Base-by-base conservation (phyloP, 1,140 invertebrate species). In the Mamestra configurata region DNA sequence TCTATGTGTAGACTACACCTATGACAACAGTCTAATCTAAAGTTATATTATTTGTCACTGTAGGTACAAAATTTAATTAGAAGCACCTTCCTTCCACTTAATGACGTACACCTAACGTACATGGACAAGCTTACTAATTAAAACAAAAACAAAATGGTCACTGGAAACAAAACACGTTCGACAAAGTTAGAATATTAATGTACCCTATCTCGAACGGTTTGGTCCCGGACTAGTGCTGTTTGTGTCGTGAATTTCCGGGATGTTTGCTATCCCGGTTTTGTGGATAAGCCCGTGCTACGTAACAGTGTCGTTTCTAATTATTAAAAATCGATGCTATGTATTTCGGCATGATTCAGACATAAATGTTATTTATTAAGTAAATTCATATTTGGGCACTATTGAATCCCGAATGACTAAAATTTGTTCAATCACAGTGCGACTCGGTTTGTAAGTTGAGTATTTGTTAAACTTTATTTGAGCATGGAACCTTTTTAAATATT, bases 161-260 rank as follows among this genome's bases (percentile, higher is more conserved):
- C 76, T 79, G 83, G 80, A 88, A 89, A 89, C 86, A 89, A 87
- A 87, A 89, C 80, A 84, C 85, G 85, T 88, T 86, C 85, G 86
- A 88, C 86, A 83, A 82, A 89, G 83, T 89, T 91, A 86, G 86
- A 91, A 91, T 91, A 90, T 89, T 90, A 90, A 91, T 89, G 88
- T 84, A 82, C 79, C 82, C 80, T 78, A 81, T 57, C 80, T 78
- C 61, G 53, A 43, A 61, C 59, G 11, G 70, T 59, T 37, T 46
- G 40, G 59, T 46, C 57, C 37, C 35, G 15, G 13, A 49, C 37
- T 77, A 77, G 73, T 61, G 73, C 4, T 77, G 57, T 15, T 35
- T 22, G 53, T 40, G 31, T 59, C 53, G 40, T 53, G 20, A 51
- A 59, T 57, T 75, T 15, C 35, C 53, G 18, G 37, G 35, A 55